Conservation (phyloP, 2,113 vertebrate genomes). For the Anguilla japonica region DNA sequence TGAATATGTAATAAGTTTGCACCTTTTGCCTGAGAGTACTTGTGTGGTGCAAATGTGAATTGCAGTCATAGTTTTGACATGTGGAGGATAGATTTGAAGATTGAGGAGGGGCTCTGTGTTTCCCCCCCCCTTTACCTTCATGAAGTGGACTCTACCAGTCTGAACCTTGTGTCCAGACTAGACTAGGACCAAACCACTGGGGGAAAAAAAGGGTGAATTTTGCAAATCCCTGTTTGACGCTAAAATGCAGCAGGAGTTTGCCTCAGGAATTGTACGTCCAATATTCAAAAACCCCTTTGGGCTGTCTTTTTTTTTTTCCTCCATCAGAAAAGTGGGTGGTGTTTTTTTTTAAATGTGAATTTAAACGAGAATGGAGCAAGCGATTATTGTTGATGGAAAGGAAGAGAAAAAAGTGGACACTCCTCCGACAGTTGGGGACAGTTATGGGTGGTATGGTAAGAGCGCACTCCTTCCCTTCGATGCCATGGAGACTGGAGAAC, state of each 20-base stretch:
- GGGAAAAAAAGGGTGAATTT: background rate
- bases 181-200: background rate
- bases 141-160: background rate
- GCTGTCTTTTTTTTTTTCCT: background rate
- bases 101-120: background rate
- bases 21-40: background rate
- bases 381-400: background rate
- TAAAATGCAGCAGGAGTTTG: conserved; percentile 15
- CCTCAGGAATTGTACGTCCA: conserved; percentile 27
- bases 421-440: background rate
- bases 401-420: background rate
- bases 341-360: background rate
- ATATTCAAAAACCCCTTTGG: background rate
- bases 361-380: background rate
- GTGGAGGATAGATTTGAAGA: background rate
- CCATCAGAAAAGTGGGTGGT: background rate
- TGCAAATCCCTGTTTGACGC: background rate
- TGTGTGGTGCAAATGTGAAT: background rate
- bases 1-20: background rate
- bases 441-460: background rate
- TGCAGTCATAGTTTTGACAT: background rate
- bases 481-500: background rate
- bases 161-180: background rate
- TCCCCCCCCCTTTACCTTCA: background rate
- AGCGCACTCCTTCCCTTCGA: background rate